Evolutionary conservation across 2,113 vertebrate genomes (phyloP), one percentile per base, ranked within the genome.

Genomic region (Cacatua alba): DNA sequence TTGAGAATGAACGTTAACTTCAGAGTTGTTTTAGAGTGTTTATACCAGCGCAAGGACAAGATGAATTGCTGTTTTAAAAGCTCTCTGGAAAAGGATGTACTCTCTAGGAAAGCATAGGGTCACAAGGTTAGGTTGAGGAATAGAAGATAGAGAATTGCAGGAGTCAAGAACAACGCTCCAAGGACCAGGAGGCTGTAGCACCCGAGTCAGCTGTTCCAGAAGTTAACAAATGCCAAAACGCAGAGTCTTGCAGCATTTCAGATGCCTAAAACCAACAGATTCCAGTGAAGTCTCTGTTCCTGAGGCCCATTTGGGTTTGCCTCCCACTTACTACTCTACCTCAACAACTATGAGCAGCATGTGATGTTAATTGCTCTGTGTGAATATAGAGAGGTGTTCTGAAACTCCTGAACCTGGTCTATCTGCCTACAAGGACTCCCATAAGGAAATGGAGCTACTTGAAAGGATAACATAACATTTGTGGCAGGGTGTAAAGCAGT

Each of bases 61-160:
- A 35, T 4, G 0, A 41, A 3, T 2, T 9, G 1, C 18, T 6
- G 6, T 5, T 76, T 80, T 15, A 26, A n/a, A 44, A 57, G 9
- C 23, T 9, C 23, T 31, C 3, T 11, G 2, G 13, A n/a, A 41
- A 57, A 63, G 6, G 1, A 23, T 1, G 1, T 7, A 8, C 31
- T 53, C 5, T 55, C 10, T 6, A 49, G 7, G 3, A 74, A 33
- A 64, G 11, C 59, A 62, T 6, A 1, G 9, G 2, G 2, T 8
- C 28, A 65, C 48, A 62, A 62, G 17, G 4, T 43, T 12, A 63
- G 4, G 17, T 0, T 65, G 29, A 70, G 24, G 14, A 81, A 6
- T 39, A 93, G 9, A 33, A 85, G 11, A 29, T 7, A 39, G 5
- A 37, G 7, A 90, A 46, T 8, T 39, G 1, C 12, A 81, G 64